Evolutionary conservation across 2,888 invertebrate genomes (phyloP), one percentile per base, ranked within the genome.

Genomic region (Anorthoa munda): DNA sequence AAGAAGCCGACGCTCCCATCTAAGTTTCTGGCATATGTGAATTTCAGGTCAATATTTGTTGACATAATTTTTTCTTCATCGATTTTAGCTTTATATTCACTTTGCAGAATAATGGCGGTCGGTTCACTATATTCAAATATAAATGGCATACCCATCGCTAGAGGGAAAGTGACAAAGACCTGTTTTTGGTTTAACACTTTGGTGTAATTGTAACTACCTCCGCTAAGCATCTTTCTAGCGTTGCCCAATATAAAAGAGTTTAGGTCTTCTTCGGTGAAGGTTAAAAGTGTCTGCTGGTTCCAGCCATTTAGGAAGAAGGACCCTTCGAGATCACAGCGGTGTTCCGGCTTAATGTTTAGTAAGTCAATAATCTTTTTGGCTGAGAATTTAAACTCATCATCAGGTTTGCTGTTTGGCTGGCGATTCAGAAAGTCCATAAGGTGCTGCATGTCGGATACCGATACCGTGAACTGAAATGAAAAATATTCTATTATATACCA

Each of bases 81-180:
- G 86, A 84, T 93, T 13, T 26, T 48, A 2, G 12, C 0, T 58
- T 66, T 50, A 13, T 5, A 2, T 66, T 60, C 9, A 17, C 39
- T 56, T 78, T 96, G 92, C 12, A 97, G 83, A 81, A 96, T 96
- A 18, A 97, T 78, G 17, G 97, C 90, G 17, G 95, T 94, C 17
- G 98, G 97, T 67, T 94, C 95, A 68, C 97, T 97, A 86, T 97
- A 96, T 63, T 96, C 97, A 91, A 95, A 97, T 71, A 97, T 92
- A 90, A 97, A 97, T n/a, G 98, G 98, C 84, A 98, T 93, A 90
- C 98, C 98, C 86, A 96, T 97, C 75, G 97, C 97, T 26, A 97
- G 97, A 9, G 98, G 98, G 95, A 98, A 97, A 90, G 97, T 97
- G 17, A 98, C 91, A 13, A 96, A 96, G 18, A 97, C 92, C 78